Percentiles rank a stretch among this genome's conserved stretches.
Evolutionary conservation across 2,888 invertebrate species (phyloP).

Genomic region (Leptinotarsa juncta): DNA sequence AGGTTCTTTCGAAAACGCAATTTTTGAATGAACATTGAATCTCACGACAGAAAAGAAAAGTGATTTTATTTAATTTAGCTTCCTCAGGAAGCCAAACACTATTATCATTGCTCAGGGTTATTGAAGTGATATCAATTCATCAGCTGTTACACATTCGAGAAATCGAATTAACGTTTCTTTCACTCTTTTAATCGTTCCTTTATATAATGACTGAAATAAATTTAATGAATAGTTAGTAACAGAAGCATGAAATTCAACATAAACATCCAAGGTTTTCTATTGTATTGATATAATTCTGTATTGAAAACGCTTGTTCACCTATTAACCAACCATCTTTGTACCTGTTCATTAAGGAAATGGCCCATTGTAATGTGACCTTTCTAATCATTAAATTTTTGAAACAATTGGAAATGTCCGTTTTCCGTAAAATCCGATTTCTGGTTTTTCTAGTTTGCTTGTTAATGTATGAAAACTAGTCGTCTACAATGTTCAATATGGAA

Average conservation of each 20-base stretch:
- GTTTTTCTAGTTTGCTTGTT: no score
- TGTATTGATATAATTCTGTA: neutral
- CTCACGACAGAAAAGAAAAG: no score
- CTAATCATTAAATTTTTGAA: neutral
- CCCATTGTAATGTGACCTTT: neutral
- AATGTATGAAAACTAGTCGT: no score
- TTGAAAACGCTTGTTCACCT: neutral
- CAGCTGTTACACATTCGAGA: neutral
- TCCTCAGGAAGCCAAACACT: no score
- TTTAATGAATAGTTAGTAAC: neutral
- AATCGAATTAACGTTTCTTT: neutral
- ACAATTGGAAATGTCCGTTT: neutral
- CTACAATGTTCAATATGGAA: no score
- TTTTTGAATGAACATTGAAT: no score
- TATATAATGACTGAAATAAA: neutral
- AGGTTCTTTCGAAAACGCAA: no score
- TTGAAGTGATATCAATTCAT: neutral
- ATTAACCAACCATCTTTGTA: slow-evolving; percentile 3
- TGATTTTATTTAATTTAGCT: no score
- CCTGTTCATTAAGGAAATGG: neutral
- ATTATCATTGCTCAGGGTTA: no score
- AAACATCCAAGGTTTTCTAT: neutral
- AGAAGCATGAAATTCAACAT: neutral
- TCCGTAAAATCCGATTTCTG: neutral
- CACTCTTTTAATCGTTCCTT: neutral